Conservation (phyloP, 2,797 vertebrate genomes). For the Brachymystax lenok region DNA sequence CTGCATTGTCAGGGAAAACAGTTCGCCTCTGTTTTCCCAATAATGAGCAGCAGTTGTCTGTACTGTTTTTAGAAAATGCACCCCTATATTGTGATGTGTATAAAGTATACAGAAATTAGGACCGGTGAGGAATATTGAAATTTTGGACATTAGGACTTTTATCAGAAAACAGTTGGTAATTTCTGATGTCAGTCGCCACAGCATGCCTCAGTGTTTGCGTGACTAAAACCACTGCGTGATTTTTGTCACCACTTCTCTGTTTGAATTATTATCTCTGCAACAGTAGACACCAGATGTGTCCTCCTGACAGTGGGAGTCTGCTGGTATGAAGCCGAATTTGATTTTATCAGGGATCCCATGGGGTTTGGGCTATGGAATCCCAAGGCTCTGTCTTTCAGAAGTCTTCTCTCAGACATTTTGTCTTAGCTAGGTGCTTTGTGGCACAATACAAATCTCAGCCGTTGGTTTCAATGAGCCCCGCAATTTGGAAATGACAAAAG, state of each 20-base stretch:
- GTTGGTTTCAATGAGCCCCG: not conserved
- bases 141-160: not conserved
- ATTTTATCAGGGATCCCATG: slow-evolving; percentile 18
- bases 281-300: not conserved
- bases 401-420: slow-evolving; percentile 38
- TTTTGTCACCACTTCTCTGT: slow-evolving; percentile 2
- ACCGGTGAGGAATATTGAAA: not conserved
- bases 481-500: not conserved
- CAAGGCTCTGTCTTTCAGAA: slow-evolving; percentile 30
- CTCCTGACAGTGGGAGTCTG: not conserved
- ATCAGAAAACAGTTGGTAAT: not conserved
- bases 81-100: not conserved
- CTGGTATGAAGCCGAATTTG: not conserved
- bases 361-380: slow-evolving; percentile 30
- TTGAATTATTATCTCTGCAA: slow-evolving; percentile 1
- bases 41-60: not conserved
- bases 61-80: not conserved
- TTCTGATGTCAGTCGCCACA: not conserved
- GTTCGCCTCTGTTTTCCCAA: not conserved
- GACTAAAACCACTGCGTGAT: too few species aligned
- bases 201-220: not conserved
- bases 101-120: not conserved
- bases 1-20: not conserved
- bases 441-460: not conserved
- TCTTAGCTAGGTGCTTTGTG: slow-evolving; percentile 25